Percentiles rank a stretch among this genome's conserved stretches.
These are phyloP conservation scores for Eciton burchellii DNA, from an alignment of 1,140 invertebrate species.

Conservation along the genomic window DNA sequence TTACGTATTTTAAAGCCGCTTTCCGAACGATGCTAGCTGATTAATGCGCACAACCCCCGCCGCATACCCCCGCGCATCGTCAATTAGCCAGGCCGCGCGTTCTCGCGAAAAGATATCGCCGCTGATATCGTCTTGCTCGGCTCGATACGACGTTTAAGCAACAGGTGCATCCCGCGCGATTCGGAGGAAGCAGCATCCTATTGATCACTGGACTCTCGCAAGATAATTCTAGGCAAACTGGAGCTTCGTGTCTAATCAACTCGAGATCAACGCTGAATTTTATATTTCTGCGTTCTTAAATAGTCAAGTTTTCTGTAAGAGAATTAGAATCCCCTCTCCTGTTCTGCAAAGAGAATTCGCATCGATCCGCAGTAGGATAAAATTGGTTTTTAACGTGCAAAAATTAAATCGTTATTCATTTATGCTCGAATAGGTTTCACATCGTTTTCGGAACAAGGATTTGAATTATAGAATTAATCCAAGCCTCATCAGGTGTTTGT, in stretches of 20 bases:
- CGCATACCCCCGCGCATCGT: not conserved
- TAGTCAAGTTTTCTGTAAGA: not conserved
- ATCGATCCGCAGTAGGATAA: not conserved
- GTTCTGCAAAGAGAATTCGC: not conserved
- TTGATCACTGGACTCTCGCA: conserved; percentile 31
- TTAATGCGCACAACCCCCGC: not conserved
- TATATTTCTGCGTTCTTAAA: not conserved
- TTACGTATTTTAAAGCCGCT: conserved; percentile 17
- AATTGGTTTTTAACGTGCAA: not conserved
- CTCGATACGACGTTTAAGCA: conserved; percentile 63
- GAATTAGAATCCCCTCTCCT: too few species aligned
- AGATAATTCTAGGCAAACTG: not conserved
- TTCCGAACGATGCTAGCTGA: not conserved
- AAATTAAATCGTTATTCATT: not conserved
- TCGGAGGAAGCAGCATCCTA: conserved; percentile 16
- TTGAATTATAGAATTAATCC: conserved; percentile 1
- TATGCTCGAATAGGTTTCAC: not conserved
- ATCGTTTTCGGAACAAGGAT: not conserved
- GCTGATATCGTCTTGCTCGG: conserved; percentile 12
- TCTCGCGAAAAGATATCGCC: conserved; percentile 24
- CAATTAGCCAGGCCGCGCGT: not conserved
- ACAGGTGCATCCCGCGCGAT: conserved; percentile 62
- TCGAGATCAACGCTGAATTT: not conserved
- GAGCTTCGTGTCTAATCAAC: conserved; percentile 15
- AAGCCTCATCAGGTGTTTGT: not conserved